Base-by-base conservation (phyloP, 2,113 vertebrate species). In the Fukomys damarensis region DNA sequence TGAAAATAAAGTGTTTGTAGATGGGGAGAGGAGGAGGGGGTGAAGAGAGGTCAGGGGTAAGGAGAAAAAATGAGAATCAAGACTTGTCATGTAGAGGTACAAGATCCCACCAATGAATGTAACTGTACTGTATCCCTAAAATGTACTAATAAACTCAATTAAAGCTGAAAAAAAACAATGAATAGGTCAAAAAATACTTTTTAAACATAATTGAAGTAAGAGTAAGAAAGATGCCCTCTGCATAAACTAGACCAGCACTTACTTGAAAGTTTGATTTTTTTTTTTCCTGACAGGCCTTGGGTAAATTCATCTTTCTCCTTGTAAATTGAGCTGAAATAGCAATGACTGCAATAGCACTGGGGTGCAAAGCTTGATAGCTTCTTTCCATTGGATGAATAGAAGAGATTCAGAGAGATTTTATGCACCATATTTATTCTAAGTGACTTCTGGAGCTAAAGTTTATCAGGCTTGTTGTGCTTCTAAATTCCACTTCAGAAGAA, bases 281-380 rank as follows among this genome's bases (percentile, higher is more conserved):
- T 52, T 70, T 83, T 95, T 52, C 52, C n/a, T 92, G 87, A 74
- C 76, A 97, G 70, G 28, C 87, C 96, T 97, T 96, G 90, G 61
- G 95, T 94, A 98, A 98, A 96, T 89, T 87, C 85, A 89, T 95
- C 72, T 93, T 46, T 89, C 89, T 66, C 32, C 54, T 49, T 7
- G 26, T 96, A 98, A 97, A 97, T 72, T 93, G 94, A 96, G 56
- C 87, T 24, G n/a, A 97, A 97, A 86, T 90, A 58, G 59, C 54
- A 96, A 49, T 76, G 46, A 66, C 82, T 46, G 24, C 85, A 97
- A 97, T 52, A 97, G 89, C 93, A 96, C 79, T 91, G 56, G 77
- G 94, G 79, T 96, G 90, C 96, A 97, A 79, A 98, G 77, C 96
- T 92, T 96, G 97, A 98, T 97, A 79, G 95, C 59, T 98, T 98